Percentiles rank a stretch among this genome's conserved stretches.
Conservation (phyloP, 2,797 vertebrate genomes). For the Manis pentadactyla region DNA sequence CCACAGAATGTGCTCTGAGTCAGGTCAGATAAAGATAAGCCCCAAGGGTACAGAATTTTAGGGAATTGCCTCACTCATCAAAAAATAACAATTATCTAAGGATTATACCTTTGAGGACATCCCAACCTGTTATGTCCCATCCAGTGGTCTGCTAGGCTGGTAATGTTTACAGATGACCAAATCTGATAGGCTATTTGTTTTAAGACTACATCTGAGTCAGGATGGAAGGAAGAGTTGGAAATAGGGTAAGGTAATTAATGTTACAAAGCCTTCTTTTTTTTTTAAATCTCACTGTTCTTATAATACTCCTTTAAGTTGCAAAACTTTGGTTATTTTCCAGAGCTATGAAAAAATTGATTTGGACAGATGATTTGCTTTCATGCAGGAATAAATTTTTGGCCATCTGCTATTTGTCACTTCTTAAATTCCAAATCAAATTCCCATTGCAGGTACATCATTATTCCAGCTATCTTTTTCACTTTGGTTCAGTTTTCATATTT, state of each 20-base stretch:
- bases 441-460: background rate
- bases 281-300: background rate
- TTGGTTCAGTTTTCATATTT: background rate
- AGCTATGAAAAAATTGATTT: background rate
- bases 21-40: background rate
- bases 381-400: background rate
- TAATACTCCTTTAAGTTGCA: background rate
- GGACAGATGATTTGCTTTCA: background rate
- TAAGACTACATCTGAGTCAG: background rate
- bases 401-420: background rate
- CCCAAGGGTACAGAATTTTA: background rate
- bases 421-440: background rate
- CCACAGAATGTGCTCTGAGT: background rate
- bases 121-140: background rate
- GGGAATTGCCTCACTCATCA: background rate
- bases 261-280: background rate
- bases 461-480: background rate
- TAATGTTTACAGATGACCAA: background rate
- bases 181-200: background rate
- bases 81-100: background rate
- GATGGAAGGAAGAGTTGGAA: background rate
- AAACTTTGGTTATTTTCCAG: background rate
- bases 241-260: background rate
- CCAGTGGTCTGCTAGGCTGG: background rate
- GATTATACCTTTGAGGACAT: background rate